These are phyloP conservation scores for Phenganax marumi DNA, from an alignment of 92 coral and sea anemone genomes.

Conservation along the genomic window DNA sequence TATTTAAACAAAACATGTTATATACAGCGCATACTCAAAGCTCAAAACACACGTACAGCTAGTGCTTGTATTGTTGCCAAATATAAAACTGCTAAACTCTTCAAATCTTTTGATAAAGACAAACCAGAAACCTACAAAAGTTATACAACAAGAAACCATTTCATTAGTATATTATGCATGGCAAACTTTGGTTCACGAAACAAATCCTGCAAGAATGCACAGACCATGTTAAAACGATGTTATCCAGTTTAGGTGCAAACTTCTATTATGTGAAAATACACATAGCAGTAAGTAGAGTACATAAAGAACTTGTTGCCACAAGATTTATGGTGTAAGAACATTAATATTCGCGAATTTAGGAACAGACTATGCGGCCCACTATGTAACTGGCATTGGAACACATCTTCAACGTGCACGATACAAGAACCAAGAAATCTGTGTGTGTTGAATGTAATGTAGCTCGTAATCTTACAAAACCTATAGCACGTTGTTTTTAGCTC, in stretches of 20 bases:
- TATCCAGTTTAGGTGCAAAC: too few relatives aligned
- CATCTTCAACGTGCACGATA: not conserved
- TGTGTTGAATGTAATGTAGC: too few relatives aligned
- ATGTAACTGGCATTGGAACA: not conserved
- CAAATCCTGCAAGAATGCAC: too few relatives aligned
- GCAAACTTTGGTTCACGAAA: not conserved
- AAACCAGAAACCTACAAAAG: conserved; percentile 72
- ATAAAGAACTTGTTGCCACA: too few relatives aligned
- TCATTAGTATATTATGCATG: not conserved
- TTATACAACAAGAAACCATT: not conserved
- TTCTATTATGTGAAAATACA: too few relatives aligned
- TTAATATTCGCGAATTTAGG: not conserved
- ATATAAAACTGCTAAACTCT: conserved; percentile 67
- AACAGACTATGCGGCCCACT: not conserved
- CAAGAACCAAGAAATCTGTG: too few relatives aligned
- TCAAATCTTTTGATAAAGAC: conserved; percentile 61
- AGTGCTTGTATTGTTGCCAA: conserved; percentile 82
- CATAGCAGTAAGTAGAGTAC: too few relatives aligned
- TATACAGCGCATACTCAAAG: not conserved
- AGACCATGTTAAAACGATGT: too few relatives aligned
- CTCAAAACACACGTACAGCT: conserved; percentile 65
- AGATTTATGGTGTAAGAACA: too few relatives aligned
- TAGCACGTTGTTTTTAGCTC: too few relatives aligned
- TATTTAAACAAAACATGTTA: too few relatives aligned
- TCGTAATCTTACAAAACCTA: too few relatives aligned